Evolutionary conservation across 1,140 invertebrate genomes (phyloP), one percentile per base, ranked within the genome.

Genomic region (Trichomalopsis sarcophagae): DNA sequence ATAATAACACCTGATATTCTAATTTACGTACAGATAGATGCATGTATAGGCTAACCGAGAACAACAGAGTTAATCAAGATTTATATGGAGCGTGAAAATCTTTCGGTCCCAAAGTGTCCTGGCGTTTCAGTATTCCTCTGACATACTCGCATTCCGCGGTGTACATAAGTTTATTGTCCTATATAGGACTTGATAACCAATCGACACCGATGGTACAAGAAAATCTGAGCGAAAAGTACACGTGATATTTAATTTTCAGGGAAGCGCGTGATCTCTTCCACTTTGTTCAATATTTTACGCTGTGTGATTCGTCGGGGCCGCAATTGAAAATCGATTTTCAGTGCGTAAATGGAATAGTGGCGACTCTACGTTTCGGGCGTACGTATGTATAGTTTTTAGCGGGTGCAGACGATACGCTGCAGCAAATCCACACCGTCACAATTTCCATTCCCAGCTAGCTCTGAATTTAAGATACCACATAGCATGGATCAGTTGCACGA

Each of bases 301-400:
- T 7, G 5, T 33, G n/a, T 30, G 79, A 27, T n/a, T n/a, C 40
- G 23, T 27, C 27, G 14, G 5, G 66, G 66, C 6, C 40, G 68
- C 69, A 74, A 82, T 82, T 74, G 69, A 82, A 82, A 82, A 82
- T 82, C 81, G 71, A 82, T 82, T 76, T 62, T 62, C 47, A 10
- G 13, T 47, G 55, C 50, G 81, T 82, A 50, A 82, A 82, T 44
- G 33, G 71, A 75, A 76, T 82, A 68, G 14, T 13, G 47, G 55
- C 21, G 47, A 62, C 50, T 17, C 50, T 77, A 23, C 7, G n/a
- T 7, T 68, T 79, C 30, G 62, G 4, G 23, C 23, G 77, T 1
- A 44, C 33, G n/a, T 44, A 75, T 5, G 50, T 7, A 33, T 14
- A 5, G 69, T 71, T 33, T 27, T 71, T 30, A 17, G 10, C 11